Evolutionary conservation across 2,797 vertebrate genomes (phyloP), one percentile per base, ranked within the genome.

Genomic region (Tamandua tetradactyla): DNA sequence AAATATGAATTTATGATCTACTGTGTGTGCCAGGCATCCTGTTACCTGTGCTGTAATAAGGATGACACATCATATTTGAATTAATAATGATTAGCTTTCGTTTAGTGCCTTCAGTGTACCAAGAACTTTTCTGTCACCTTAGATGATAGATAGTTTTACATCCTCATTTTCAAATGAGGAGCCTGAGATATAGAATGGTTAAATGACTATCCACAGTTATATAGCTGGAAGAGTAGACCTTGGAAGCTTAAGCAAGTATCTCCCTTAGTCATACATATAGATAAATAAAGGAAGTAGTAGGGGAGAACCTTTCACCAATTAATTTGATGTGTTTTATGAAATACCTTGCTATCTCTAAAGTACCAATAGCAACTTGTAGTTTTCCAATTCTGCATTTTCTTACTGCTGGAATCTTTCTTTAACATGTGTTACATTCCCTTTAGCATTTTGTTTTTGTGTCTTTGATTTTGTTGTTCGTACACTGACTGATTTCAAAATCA

Each of bases 381-480:
- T 91, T 92, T 64, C 62, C 55, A 40, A 0, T 27, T 91, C 27
- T 57, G 14, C 92, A 90, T 87, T 17, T 87, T 92, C n/a, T 94
- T 27, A 44, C 18, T 18, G 4, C 18, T 27, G 37, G 52, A 22
- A 30, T 30, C 96, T 91, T 88, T 72, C 74, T 94, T 61, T 55
- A 72, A 42, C 14, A 2, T 11, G 20, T 59, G 27, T 71, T 32
- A 18, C 47, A 55, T 17, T 52, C 55, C 30, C 49, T 55, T 78
- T 78, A 55, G 55, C 52, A 52, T 76, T 92, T 86, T 81, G n/a
- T 7, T 35, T 44, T 44, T 87, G 18, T 44, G 10, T 10, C 47
- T 89, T 61, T 87, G 93, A 25, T 75, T 89, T 35, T 95, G 35
- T 68, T 81, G 7, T 79, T 88, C 79, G 18, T 80, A 44, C 32